Conservation (phyloP, 2,113 vertebrate species). For the Xiphias gladius region DNA sequence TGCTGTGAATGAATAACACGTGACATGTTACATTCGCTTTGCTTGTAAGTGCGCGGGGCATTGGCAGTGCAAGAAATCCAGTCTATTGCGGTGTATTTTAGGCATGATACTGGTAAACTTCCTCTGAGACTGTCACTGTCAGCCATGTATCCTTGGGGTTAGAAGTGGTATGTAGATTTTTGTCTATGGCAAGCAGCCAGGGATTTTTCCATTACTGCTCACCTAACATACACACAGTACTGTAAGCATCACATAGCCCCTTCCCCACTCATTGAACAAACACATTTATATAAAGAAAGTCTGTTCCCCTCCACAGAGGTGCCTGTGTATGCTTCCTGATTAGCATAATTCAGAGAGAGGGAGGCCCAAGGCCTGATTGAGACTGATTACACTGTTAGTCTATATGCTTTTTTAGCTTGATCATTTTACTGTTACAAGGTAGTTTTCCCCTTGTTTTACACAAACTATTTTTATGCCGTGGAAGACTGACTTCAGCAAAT, state of each 20-base stretch:
- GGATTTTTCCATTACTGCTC: constrained; percentile 67
- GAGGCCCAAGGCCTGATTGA: constrained; percentile 8
- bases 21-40: background rate
- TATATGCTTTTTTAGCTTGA: background rate
- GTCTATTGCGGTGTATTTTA: constrained; percentile 11
- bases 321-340: constrained; percentile 70
- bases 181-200: constrained; percentile 34
- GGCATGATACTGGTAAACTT: constrained; percentile 12
- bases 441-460: background rate
- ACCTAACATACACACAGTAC: constrained; percentile 48
- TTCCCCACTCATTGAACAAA: constrained; percentile 49
- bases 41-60: background rate
- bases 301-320: constrained; percentile 75
- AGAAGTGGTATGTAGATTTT: constrained; percentile 36
- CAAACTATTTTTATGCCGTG: background rate
- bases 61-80: constrained; percentile 6
- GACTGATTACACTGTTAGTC: background rate
- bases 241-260: constrained; percentile 50
- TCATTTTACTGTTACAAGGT: background rate
- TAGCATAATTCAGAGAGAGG: constrained; percentile 43
- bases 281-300: constrained; percentile 71
- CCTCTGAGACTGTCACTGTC: constrained; percentile 11
- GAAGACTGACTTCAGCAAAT: background rate
- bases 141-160: constrained; percentile 22
- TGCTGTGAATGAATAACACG: constrained; percentile 20